Percentiles rank a stretch among this genome's conserved stretches.
Evolutionary conservation across 2,797 vertebrate species (phyloP).

Genomic region (Halcyon chelicuti): DNA sequence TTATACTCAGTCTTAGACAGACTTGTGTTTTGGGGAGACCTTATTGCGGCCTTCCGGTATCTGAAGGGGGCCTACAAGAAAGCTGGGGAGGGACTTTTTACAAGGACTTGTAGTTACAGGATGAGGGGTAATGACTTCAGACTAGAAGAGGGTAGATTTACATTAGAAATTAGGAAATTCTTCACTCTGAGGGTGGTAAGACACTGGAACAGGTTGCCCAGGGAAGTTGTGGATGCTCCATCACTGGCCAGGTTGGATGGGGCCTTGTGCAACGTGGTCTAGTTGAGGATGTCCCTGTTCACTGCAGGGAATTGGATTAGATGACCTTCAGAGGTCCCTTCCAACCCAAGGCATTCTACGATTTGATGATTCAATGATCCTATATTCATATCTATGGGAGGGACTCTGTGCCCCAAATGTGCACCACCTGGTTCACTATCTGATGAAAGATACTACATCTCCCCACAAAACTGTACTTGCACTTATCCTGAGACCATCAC

Average conservation of each 20-base stretch:
- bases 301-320: not conserved
- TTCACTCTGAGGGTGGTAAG: not conserved
- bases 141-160: not conserved
- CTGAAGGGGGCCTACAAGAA: not conserved
- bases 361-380: no score
- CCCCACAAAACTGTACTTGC: not conserved
- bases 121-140: not conserved
- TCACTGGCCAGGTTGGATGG: not conserved
- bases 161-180: not conserved
- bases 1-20: not conserved
- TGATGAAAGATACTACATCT: not conserved
- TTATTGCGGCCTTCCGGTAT: not conserved
- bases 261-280: not conserved
- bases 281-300: not conserved
- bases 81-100: not conserved
- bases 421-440: not conserved
- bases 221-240: not conserved
- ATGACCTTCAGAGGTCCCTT: not conserved
- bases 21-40: not conserved
- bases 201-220: not conserved
- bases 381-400: not conserved
- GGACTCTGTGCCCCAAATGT: not conserved
- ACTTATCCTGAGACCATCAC: not conserved
- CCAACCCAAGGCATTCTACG: not conserved
- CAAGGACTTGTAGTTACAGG: not conserved